Evolutionary conservation across 1,140 invertebrate species (phyloP).

Genomic region (Drosophila simulans): DNA sequence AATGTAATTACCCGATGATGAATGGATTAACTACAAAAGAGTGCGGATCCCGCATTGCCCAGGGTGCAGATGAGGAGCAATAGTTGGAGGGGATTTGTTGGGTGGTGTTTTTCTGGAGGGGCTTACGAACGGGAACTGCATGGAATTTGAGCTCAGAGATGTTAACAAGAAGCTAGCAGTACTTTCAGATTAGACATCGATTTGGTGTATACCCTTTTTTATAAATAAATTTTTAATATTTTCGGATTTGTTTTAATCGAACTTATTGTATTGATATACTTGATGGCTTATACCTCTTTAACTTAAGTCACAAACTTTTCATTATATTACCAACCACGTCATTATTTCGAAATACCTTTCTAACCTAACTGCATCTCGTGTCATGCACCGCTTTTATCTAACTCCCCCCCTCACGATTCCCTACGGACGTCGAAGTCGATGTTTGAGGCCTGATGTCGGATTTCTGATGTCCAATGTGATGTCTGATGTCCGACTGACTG

Average conservation of each 20-base stretch:
- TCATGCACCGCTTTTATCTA: constrained; percentile 23
- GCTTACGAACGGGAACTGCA: constrained; percentile 37
- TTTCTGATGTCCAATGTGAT: constrained; percentile 7
- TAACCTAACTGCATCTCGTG: constrained; percentile 18
- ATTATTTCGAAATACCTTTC: constrained; percentile 9
- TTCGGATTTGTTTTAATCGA: background rate
- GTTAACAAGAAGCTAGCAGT: constrained; percentile 47
- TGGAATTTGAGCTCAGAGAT: constrained; percentile 53
- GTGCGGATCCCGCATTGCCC: constrained; percentile 68
- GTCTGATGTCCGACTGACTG: constrained; percentile 39
- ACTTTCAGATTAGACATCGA: background rate
- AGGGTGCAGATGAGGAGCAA: constrained; percentile 57
- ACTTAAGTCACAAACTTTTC: too few relatives aligned
- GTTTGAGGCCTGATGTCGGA: constrained; percentile 30
- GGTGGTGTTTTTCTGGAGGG: background rate
- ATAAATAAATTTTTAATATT: background rate
- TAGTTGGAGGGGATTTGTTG: background rate
- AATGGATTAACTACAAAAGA: constrained; percentile 83
- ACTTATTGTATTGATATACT: background rate
- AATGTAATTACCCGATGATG: constrained; percentile 84
- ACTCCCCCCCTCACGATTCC: constrained; percentile 50
- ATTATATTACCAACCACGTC: background rate
- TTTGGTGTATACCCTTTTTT: constrained; percentile 9
- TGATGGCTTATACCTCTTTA: too few relatives aligned
- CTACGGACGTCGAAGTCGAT: constrained; percentile 67